Evolutionary conservation across 2,113 vertebrate species (phyloP).

Genomic region (Burhinus oedicnemus): DNA sequence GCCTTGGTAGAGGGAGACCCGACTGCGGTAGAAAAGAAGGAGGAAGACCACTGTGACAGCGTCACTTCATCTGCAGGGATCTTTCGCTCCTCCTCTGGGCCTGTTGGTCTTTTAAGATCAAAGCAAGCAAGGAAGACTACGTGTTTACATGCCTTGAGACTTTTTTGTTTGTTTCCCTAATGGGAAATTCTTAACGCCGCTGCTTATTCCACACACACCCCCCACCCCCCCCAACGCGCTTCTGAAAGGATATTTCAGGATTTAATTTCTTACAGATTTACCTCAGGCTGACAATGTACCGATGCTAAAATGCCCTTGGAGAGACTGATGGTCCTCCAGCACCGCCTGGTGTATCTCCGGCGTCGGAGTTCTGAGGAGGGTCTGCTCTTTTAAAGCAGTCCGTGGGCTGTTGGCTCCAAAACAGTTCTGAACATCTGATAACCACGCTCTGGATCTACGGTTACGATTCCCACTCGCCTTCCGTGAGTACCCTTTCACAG

Average conservation of each 20-base stretch:
- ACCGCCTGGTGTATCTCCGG: fast-evolving
- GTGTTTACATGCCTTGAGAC: neutral
- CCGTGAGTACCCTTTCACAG: fast-evolving
- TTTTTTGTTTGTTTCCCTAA: neutral
- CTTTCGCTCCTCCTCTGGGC: neutral
- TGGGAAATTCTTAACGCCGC: neutral
- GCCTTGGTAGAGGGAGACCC: neutral
- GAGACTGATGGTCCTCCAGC: neutral
- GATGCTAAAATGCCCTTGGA: neutral
- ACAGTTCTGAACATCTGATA: no score
- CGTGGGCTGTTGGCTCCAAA: neutral
- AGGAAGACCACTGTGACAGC: neutral
- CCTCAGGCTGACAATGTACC: neutral
- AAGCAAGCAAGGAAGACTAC: neutral
- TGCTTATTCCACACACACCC: neutral
- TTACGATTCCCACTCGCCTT: neutral
- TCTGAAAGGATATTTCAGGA: neutral
- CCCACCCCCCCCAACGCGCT: neutral
- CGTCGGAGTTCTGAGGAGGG: neutral
- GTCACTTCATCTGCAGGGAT: neutral
- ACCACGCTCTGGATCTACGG: fast-evolving
- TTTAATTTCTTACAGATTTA: neutral
- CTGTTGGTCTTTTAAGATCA: neutral
- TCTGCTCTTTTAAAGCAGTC: neutral
- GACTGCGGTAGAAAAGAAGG: neutral